A percentile compares a stretch with the other conserved stretches of the same genome.
Conservation (phyloP, 2,797 vertebrate species). For the Sciaenops ocellatus region DNA sequence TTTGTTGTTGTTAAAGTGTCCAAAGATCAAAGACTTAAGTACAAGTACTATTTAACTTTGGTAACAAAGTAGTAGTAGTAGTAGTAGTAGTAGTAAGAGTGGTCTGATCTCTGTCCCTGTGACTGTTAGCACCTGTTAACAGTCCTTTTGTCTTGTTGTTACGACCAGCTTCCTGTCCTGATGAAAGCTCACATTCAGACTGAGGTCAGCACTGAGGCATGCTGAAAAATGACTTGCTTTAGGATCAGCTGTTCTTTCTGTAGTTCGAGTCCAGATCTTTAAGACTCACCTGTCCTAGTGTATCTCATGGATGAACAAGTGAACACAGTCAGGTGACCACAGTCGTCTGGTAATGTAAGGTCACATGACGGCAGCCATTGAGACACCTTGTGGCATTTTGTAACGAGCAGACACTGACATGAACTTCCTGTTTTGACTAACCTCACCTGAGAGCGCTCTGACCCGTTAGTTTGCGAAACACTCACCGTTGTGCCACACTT, state of each 20-base stretch:
- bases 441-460: slow-evolving; percentile 70
- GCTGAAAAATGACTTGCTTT: neutral
- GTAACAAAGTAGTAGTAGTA: too few relatives aligned
- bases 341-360: too few relatives aligned
- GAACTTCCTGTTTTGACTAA: slow-evolving; percentile 55
- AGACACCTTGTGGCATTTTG: slow-evolving; percentile 29
- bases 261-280: neutral
- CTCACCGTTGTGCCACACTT: slow-evolving; percentile 40
- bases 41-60: too few relatives aligned
- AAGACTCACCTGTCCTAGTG: too few relatives aligned
- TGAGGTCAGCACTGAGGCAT: slow-evolving; percentile 1
- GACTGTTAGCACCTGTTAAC: too few relatives aligned
- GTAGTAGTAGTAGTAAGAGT: too few relatives aligned
- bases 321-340: too few relatives aligned
- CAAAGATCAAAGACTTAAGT: too few relatives aligned
- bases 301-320: too few relatives aligned
- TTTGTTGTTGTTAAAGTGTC: too few relatives aligned
- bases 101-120: too few relatives aligned
- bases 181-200: neutral
- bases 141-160: too few relatives aligned
- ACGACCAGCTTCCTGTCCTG: neutral
- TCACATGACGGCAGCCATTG: neutral
- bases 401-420: neutral
- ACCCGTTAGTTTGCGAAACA: slow-evolving; percentile 13
- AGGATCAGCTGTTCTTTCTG: neutral